These are phyloP conservation scores for Sylvia atricapilla DNA, from an alignment of 2,113 vertebrate species.

Conservation along the genomic window DNA sequence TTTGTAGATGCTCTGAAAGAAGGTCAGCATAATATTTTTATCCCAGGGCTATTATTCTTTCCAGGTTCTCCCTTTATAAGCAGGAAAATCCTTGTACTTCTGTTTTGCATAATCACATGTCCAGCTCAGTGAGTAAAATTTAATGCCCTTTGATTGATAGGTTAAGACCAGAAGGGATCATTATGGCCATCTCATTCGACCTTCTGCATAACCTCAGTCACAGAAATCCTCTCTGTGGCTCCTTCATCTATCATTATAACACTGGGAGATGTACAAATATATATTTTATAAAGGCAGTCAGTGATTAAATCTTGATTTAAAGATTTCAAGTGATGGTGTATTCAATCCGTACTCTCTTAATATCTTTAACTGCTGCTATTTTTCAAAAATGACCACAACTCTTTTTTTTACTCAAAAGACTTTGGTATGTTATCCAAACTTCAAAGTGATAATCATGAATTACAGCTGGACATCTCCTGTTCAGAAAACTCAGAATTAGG, in stretches of 20 bases:
- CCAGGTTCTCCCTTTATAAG: not conserved
- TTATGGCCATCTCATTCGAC: not conserved
- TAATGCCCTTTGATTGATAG: conserved; percentile 43
- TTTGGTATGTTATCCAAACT: not conserved
- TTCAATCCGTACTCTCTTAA: not conserved
- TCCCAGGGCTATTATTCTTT: not conserved
- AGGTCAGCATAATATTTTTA: conserved; percentile 6
- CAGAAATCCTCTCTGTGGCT: not conserved
- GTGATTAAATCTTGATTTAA: not conserved
- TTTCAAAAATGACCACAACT: not conserved
- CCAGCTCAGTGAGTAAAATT: conserved; percentile 23
- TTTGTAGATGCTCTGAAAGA: not conserved
- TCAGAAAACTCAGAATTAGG: not conserved
- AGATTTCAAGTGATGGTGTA: not conserved
- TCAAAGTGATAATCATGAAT: not conserved
- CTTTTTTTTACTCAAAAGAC: not conserved
- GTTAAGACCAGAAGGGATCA: not conserved
- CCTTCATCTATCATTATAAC: not conserved
- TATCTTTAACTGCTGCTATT: not conserved
- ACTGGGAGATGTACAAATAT: not conserved
- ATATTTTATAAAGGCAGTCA: not conserved
- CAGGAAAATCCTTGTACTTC: conserved; percentile 1
- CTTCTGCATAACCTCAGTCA: not conserved
- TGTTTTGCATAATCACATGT: conserved; percentile 6
- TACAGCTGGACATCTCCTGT: not conserved